Conservation (phyloP, 2,888 invertebrate genomes). For the Nezara viridula region DNA sequence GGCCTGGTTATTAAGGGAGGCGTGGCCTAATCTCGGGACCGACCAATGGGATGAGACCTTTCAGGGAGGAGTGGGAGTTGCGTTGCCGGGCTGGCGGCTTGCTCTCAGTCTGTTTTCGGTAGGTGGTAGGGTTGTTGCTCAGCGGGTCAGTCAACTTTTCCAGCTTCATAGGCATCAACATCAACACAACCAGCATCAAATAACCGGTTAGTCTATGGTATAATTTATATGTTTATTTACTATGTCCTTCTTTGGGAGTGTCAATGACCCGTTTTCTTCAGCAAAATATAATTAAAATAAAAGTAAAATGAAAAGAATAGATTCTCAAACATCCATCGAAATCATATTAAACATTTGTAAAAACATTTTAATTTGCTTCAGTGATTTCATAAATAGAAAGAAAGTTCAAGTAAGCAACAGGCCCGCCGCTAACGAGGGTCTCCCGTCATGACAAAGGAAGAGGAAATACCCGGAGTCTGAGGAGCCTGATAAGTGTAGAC, state of each 20-base stretch:
- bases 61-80: neutral
- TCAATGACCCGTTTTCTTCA: neutral
- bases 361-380: neutral
- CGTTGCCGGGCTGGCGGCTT: neutral
- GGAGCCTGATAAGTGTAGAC: too few relatives aligned
- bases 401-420: too few relatives aligned
- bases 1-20: slow-evolving; percentile 23
- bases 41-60: neutral
- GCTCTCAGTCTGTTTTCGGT: slow-evolving; percentile 46
- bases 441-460: too few relatives aligned
- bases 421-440: too few relatives aligned
- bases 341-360: neutral
- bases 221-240: neutral
- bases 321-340: too few relatives aligned
- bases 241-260: neutral
- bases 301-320: neutral
- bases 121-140: slow-evolving; percentile 16
- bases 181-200: neutral
- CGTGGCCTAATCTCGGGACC: neutral
- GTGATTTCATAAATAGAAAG: neutral
- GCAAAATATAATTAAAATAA: neutral
- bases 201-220: neutral
- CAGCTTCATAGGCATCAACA: neutral
- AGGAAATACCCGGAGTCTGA: too few relatives aligned
- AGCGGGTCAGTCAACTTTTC: neutral